Conservation (phyloP, 2,113 vertebrate genomes). For the Pogona vitticeps region DNA sequence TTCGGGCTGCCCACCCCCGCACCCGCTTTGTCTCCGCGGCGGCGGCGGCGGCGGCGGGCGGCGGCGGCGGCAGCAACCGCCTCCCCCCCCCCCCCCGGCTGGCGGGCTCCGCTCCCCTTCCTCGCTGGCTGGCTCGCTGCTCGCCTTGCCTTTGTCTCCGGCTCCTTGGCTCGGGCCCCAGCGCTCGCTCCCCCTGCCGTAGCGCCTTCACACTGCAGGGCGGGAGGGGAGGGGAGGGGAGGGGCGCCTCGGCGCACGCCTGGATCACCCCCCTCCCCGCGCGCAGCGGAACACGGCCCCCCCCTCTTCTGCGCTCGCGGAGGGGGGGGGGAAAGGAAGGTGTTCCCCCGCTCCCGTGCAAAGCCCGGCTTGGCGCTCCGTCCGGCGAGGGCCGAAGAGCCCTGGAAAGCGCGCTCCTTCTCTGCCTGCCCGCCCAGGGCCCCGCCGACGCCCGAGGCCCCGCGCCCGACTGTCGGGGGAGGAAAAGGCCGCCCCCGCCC, state of each 20-base stretch:
- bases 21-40: slow-evolving; percentile 32
- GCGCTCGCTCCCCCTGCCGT: slow-evolving; percentile 41
- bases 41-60: slow-evolving; percentile 29
- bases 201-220: slow-evolving; percentile 46
- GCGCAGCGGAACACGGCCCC: neutral
- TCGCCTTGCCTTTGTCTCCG: slow-evolving; percentile 65
- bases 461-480: neutral
- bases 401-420: slow-evolving; percentile 48
- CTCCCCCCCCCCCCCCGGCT: no score
- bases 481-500: neutral
- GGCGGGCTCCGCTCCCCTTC: no score
- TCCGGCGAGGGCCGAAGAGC: slow-evolving; percentile 47
- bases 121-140: slow-evolving; percentile 7
- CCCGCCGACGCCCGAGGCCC: slow-evolving; percentile 53
- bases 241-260: slow-evolving; percentile 35
- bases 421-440: slow-evolving; percentile 35
- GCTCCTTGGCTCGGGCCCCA: slow-evolving; percentile 57
- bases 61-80: no score
- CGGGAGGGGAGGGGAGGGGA: slow-evolving; percentile 41
- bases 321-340: no score
- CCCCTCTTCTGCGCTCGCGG: neutral
- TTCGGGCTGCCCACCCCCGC: slow-evolving; percentile 20
- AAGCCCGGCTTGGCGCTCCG: slow-evolving; percentile 50
- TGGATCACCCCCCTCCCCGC: neutral
- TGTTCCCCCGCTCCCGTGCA: neutral